Conservation (phyloP, 2,113 vertebrate species). For the Colossoma macropomum region DNA sequence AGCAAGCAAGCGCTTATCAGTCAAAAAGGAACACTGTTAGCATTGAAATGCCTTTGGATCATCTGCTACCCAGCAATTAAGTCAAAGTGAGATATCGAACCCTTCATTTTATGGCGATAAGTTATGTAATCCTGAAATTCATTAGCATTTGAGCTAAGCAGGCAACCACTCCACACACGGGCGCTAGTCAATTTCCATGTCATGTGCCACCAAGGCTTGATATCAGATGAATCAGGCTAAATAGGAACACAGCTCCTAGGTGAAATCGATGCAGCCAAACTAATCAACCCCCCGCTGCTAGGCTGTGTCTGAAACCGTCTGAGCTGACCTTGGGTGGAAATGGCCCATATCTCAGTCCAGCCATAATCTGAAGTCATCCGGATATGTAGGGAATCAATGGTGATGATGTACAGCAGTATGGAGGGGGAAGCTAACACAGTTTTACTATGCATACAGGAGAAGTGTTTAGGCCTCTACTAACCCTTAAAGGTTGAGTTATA, state of each 20-base stretch:
- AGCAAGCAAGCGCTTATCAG: slow-evolving; percentile 10
- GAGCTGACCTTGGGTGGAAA: slow-evolving; percentile 38
- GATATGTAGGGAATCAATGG: background rate
- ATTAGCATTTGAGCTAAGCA: slow-evolving; percentile 2
- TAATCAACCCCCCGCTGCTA: slow-evolving; percentile 48
- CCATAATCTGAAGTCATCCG: background rate
- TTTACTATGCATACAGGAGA: background rate
- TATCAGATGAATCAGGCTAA: slow-evolving; percentile 42
- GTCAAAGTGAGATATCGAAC: background rate
- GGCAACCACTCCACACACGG: background rate
- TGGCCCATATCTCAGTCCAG: slow-evolving; percentile 27
- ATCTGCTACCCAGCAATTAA: slow-evolving; percentile 5
- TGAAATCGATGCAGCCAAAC: slow-evolving; percentile 50
- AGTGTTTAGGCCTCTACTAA: background rate
- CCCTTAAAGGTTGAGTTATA: too few species aligned
- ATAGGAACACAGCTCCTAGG: slow-evolving; percentile 41
- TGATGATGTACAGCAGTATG: background rate
- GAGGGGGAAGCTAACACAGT: background rate
- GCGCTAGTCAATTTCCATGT: slow-evolving; percentile 40
- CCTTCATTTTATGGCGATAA: slow-evolving; percentile 10
- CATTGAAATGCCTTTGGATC: background rate
- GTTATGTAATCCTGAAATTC: slow-evolving; percentile 37
- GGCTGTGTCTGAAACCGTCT: slow-evolving; percentile 28
- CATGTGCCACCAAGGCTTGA: slow-evolving; percentile 34
- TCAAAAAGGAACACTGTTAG: background rate